Percentiles rank a stretch among this genome's conserved stretches.
phyloP scores from a whole-genome alignment of 2,113 vertebrate species.

The Ptyas mucosa region DNA sequence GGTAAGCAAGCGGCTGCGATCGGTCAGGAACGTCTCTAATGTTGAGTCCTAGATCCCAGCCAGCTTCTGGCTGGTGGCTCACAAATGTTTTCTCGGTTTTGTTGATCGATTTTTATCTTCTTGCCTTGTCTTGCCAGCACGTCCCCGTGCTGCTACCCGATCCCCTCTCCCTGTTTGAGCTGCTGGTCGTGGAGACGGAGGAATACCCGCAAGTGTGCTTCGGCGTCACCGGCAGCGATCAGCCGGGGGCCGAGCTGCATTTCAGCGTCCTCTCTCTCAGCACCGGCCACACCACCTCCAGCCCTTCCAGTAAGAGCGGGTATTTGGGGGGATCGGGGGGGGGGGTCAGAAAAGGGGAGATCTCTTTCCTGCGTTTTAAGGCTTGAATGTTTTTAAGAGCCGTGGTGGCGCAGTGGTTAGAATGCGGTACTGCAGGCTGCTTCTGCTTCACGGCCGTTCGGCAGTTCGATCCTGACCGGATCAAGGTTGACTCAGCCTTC shows the following conservation, averaged over 20 bases:
- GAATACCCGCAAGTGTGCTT: conserved; percentile 86
- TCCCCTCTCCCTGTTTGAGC: conserved; percentile 76
- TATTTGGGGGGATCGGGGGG: not conserved
- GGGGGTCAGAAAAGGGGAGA: not conserved
- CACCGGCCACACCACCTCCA: conserved; percentile 41
- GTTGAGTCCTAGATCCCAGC: no score
- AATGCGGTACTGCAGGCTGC: no score
- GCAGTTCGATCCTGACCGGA: no score
- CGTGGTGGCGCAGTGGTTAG: no score
- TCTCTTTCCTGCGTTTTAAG: not conserved
- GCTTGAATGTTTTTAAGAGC: not conserved
- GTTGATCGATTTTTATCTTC: not conserved
- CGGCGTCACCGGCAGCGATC: conserved; percentile 67
- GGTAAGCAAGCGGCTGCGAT: conserved; percentile 48
- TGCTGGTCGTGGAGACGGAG: conserved; percentile 79
- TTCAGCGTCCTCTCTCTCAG: conserved; percentile 82
- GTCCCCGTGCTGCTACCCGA: conserved; percentile 73
- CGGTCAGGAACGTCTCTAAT: no score
- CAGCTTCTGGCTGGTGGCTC: not conserved
- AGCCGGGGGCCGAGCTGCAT: conserved; percentile 62
- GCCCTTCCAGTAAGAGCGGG: conserved; percentile 47
- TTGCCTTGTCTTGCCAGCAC: conserved; percentile 60
- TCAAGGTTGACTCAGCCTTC: no score
- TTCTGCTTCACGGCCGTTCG: no score
- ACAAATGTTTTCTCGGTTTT: no score